A percentile compares a stretch with the other conserved stretches of the same genome.
phyloP scores from a whole-genome alignment of 2,888 invertebrate species.

The Merodon equestris region DNA sequence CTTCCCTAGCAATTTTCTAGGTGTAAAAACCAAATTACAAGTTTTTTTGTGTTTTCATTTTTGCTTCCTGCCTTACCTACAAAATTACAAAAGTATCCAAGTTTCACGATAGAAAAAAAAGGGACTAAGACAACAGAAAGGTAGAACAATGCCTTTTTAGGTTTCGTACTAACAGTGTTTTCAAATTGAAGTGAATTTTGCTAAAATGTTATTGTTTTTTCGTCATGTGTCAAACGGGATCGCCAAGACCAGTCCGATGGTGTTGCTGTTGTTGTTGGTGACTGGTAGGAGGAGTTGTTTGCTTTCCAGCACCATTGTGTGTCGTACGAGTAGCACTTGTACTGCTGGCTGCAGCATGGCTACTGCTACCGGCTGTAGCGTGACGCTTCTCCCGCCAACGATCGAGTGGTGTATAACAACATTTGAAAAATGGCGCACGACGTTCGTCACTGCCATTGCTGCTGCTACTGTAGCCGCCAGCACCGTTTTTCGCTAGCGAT shows the following conservation, averaged over 20 bases:
- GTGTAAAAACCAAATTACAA: too few relatives aligned
- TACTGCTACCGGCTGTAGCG: conserved; percentile 47
- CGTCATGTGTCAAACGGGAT: conserved; percentile 72
- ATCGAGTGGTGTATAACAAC: conserved; percentile 78
- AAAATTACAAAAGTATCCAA: conserved; percentile 61
- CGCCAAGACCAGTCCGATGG: conserved; percentile 65
- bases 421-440: conserved; percentile 76
- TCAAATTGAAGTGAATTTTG: conserved; percentile 58
- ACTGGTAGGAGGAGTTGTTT: conserved; percentile 42
- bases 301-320: conserved; percentile 40
- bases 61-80: too few relatives aligned
- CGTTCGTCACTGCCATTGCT: conserved; percentile 71
- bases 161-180: conserved; percentile 41
- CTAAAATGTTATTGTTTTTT: conserved; percentile 70
- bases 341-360: conserved; percentile 45
- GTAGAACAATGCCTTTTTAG: too few relatives aligned
- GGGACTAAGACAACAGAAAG: too few relatives aligned
- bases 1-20: too few relatives aligned
- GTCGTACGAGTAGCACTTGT: conserved; percentile 32
- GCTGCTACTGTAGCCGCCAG: conserved; percentile 69
- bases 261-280: conserved; percentile 54
- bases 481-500: conserved; percentile 70
- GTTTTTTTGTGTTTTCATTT: conserved; percentile 21
- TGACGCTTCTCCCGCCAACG: conserved; percentile 76
- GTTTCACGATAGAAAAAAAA: too few relatives aligned